These are phyloP conservation scores for Nomia melanderi DNA, from an alignment of 1,140 invertebrate species.

Conservation along the genomic window DNA sequence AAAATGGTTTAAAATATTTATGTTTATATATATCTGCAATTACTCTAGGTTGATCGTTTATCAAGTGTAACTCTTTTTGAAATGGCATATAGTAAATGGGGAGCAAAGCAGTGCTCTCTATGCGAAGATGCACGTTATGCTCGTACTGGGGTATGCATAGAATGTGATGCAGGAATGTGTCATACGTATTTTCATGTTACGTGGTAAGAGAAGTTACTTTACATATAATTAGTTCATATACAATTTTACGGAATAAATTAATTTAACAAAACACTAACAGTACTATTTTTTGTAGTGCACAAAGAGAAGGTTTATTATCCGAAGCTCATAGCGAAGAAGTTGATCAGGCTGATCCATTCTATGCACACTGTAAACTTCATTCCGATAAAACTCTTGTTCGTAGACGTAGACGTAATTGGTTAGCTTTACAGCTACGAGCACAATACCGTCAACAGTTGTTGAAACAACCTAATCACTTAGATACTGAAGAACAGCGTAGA, in stretches of 20 bases:
- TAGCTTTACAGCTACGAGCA: constrained; percentile 92
- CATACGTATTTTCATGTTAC: constrained; percentile 98
- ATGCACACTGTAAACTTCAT: constrained; percentile 96
- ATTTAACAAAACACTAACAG: not conserved
- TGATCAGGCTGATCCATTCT: constrained; percentile 98
- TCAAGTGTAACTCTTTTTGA: constrained; percentile 95
- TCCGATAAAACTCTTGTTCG: constrained; percentile 91
- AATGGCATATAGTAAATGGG: constrained; percentile 97
- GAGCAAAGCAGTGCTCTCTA: constrained; percentile 91
- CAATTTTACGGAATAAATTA: not conserved
- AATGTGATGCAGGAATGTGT: constrained; percentile 99
- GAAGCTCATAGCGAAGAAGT: constrained; percentile 96
- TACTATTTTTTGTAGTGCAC: constrained; percentile 86
- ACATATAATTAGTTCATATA: not conserved
- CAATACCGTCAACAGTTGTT: constrained; percentile 84
- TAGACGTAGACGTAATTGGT: constrained; percentile 92
- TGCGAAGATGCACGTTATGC: constrained; percentile 94
- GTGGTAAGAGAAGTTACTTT: constrained; percentile 85
- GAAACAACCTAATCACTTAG: constrained; percentile 80
- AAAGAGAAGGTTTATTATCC: constrained; percentile 94
- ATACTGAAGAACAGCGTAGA: constrained; percentile 86
- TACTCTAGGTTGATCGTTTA: constrained; percentile 87
- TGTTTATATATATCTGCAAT: constrained; percentile 11
- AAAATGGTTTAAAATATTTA: constrained; percentile 25
- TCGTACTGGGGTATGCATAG: constrained; percentile 96